Evolutionary conservation across 2,797 vertebrate species (phyloP).

Genomic region (Pangasius macronema): DNA sequence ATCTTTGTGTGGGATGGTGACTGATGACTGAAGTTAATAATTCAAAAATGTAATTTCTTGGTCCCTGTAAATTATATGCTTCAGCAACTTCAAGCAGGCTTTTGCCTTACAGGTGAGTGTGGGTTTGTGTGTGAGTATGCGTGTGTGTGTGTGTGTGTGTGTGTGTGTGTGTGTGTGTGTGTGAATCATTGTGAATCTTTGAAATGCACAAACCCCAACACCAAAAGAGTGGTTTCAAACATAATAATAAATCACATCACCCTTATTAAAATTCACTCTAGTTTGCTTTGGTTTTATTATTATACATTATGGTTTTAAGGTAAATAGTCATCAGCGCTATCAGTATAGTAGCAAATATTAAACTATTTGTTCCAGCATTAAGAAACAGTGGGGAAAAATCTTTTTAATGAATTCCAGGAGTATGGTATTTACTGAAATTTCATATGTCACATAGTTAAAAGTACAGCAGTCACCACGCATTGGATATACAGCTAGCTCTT

Average conservation of each 20-base stretch:
- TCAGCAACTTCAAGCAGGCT: conserved; percentile 40
- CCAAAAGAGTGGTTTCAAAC: neutral
- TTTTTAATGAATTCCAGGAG: neutral
- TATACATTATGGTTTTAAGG: neutral
- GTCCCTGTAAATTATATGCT: conserved; percentile 43
- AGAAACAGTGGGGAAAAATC: neutral
- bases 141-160: conserved; percentile 15
- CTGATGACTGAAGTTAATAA: conserved; percentile 46
- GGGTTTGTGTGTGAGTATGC: conserved; percentile 22
- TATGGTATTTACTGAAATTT: neutral
- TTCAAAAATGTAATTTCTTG: conserved; percentile 50
- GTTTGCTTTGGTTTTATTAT: neutral
- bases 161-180: neutral
- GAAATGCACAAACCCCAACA: neutral
- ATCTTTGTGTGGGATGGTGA: conserved; percentile 12
- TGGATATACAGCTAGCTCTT: neutral
- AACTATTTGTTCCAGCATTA: neutral
- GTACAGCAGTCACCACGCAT: neutral
- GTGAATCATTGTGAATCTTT: neutral
- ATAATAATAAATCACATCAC: neutral
- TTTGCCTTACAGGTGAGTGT: conserved; percentile 18
- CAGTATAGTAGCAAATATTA: neutral
- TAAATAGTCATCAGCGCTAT: neutral
- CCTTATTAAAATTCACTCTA: neutral
- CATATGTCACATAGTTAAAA: neutral